These are phyloP conservation scores for Dromius quadrimaculatus DNA, from an alignment of 2,888 invertebrate genomes.

Conservation along the genomic window DNA sequence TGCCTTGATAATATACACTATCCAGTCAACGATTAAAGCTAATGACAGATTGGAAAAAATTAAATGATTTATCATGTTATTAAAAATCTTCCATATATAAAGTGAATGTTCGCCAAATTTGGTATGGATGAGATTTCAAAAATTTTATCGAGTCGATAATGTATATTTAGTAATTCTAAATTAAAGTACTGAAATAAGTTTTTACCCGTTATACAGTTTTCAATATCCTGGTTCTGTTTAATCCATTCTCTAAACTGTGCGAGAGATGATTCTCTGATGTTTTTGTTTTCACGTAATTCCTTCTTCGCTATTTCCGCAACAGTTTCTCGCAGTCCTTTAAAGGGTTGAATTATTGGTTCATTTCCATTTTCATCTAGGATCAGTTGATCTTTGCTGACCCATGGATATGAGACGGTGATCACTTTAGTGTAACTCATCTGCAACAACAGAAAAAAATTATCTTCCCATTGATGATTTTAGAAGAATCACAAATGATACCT, in stretches of 20 bases:
- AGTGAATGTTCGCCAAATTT: no score
- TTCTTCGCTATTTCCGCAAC: constrained; percentile 71
- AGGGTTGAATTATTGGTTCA: constrained; percentile 41
- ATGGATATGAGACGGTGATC: constrained; percentile 43
- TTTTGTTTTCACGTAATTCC: constrained; percentile 79
- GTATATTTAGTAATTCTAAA: not conserved
- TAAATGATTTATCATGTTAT: no score
- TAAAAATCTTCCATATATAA: no score
- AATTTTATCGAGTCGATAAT: no score
- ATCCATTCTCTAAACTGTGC: constrained; percentile 79
- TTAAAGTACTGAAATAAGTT: not conserved
- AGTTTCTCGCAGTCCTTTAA: constrained; percentile 47
- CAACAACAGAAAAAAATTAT: no score
- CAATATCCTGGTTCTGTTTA: constrained; percentile 76
- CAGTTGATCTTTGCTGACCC: constrained; percentile 32
- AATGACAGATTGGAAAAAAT: no score
- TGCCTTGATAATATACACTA: no score
- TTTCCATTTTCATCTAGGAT: constrained; percentile 46
- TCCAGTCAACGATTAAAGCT: no score
- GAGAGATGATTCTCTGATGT: constrained; percentile 74
- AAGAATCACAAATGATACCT: no score
- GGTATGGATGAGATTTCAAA: no score
- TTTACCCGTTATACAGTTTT: constrained; percentile 75
- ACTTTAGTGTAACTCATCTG: constrained; percentile 42
- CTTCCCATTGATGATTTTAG: no score